A percentile compares a stretch with the other conserved stretches of the same genome.
phyloP scores from a whole-genome alignment of 2,797 vertebrate genomes.

The Sebastes aleutianus region DNA sequence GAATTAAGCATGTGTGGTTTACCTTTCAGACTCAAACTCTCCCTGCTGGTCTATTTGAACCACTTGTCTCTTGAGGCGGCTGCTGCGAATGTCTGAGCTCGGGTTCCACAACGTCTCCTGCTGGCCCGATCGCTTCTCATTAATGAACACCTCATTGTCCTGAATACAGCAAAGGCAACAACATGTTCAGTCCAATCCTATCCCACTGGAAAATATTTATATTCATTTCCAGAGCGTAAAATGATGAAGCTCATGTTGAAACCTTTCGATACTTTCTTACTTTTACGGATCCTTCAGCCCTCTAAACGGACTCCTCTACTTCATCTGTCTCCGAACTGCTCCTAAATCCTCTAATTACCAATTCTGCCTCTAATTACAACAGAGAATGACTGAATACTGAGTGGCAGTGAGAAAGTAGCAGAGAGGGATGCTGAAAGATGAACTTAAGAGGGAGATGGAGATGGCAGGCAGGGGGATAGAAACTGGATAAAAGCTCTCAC shows the following conservation, averaged over 20 bases:
- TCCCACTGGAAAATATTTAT: neutral
- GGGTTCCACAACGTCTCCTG: conserved; percentile 91
- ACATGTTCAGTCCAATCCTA: neutral
- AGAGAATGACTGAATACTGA: neutral
- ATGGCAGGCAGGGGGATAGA: neutral
- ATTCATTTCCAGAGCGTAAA: neutral
- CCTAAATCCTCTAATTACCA: neutral
- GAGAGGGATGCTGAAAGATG: neutral
- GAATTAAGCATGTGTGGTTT: neutral
- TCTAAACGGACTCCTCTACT: neutral
- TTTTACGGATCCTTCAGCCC: neutral
- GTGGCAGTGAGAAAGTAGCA: neutral
- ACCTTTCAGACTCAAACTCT: conserved; percentile 94
- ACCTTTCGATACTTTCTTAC: neutral
- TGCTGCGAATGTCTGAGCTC: conserved; percentile 83
- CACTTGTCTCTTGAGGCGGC: conserved; percentile 89
- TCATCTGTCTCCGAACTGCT: neutral
- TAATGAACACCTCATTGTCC: conserved; percentile 93
- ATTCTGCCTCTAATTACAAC: neutral
- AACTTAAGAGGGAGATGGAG: neutral
- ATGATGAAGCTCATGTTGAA: neutral
- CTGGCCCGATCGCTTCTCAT: conserved; percentile 82
- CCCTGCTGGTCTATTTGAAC: conserved; percentile 90
- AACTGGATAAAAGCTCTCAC: conserved; percentile 66
- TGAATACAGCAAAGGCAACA: conserved; percentile 55